These are phyloP conservation scores for Struthidea cinerea DNA, from an alignment of 2,113 vertebrate species.

Conservation along the genomic window DNA sequence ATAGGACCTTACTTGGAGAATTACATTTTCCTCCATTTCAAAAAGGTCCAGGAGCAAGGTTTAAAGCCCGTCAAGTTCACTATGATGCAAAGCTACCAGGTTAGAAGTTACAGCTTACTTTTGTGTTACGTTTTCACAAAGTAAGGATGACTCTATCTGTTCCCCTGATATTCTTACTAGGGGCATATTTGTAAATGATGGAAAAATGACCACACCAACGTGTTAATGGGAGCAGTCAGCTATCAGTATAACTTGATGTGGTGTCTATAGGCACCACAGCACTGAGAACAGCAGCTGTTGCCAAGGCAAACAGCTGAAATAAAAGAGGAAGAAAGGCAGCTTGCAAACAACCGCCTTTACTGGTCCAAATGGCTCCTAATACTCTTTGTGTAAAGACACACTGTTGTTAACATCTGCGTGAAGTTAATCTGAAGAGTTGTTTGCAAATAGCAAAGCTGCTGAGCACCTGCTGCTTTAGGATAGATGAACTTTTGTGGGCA, in stretches of 20 bases:
- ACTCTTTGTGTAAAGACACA: conserved; percentile 48
- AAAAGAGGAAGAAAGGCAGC: conserved; percentile 64
- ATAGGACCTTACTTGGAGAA: not conserved
- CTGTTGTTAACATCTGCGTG: conserved; percentile 67
- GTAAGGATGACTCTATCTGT: not conserved
- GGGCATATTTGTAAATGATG: not conserved
- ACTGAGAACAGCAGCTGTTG: conserved; percentile 66
- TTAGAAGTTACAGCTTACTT: not conserved
- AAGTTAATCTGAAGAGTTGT: conserved; percentile 66
- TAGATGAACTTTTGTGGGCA: conserved; percentile 51
- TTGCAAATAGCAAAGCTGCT: conserved; percentile 54
- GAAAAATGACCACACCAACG: not conserved
- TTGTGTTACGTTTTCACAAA: not conserved
- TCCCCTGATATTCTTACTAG: not conserved
- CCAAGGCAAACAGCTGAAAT: conserved; percentile 65
- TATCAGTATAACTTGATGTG: not conserved
- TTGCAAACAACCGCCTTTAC: conserved; percentile 43
- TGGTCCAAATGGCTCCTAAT: conserved; percentile 61
- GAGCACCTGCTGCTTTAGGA: conserved; percentile 52
- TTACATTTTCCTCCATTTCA: not conserved
- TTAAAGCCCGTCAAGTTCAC: not conserved
- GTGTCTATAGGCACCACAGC: not conserved
- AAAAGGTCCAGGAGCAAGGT: not conserved
- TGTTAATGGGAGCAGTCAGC: not conserved
- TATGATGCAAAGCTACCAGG: not conserved